Conservation (phyloP, 1,140 invertebrate genomes). For the Araneus ventricosus region DNA sequence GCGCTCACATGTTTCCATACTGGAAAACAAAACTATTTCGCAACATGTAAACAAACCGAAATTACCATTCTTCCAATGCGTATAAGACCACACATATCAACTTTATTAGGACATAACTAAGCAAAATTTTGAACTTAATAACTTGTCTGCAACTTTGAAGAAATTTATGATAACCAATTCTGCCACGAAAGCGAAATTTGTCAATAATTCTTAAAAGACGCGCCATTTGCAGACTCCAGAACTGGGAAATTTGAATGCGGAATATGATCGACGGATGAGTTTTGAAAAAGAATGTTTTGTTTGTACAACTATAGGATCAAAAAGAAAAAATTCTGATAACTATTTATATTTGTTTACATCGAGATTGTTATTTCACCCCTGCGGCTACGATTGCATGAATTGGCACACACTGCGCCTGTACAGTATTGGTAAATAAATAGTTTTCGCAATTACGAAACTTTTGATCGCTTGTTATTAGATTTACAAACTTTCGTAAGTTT, state of each 20-base stretch:
- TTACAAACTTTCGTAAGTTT: background rate
- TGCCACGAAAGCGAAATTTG: constrained; percentile 68
- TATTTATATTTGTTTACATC: constrained; percentile 38
- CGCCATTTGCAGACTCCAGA: constrained; percentile 71
- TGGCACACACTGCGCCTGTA: constrained; percentile 72
- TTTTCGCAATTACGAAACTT: background rate
- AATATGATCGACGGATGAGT: background rate
- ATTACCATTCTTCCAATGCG: background rate
- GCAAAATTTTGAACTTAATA: background rate
- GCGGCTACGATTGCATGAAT: constrained; percentile 69
- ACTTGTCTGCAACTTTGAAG: background rate
- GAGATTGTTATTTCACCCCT: constrained; percentile 46
- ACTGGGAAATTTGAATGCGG: constrained; percentile 74
- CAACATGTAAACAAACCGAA: constrained; percentile 29
- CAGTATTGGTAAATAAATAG: constrained; percentile 64
- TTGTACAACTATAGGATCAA: background rate
- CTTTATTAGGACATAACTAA: background rate
- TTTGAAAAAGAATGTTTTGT: background rate
- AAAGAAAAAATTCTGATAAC: background rate
- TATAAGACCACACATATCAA: background rate
- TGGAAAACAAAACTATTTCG: background rate
- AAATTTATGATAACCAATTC: background rate
- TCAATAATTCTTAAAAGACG: constrained; percentile 71
- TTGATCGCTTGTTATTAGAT: background rate
- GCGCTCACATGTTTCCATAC: background rate